phyloP scores from a whole-genome alignment of 2,888 invertebrate species.

The Lysandra bellargus region DNA sequence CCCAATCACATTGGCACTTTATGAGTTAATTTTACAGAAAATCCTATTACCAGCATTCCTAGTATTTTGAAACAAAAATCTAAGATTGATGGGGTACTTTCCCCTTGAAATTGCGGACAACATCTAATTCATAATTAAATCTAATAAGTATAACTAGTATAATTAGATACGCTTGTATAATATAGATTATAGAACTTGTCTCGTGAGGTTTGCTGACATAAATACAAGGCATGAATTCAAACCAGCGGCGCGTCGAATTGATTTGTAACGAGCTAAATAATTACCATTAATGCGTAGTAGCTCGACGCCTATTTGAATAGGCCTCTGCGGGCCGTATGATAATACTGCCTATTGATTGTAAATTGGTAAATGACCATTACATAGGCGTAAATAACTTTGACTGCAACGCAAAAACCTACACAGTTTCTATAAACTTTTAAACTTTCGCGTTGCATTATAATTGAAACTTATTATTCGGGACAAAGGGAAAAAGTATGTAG shows the following conservation, averaged over 20 bases:
- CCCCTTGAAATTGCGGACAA: neutral
- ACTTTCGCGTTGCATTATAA: too few species aligned
- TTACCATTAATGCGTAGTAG: constrained; percentile 26
- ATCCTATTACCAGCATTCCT: too few species aligned
- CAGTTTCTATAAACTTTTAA: too few species aligned
- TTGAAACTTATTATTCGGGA: too few species aligned
- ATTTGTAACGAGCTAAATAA: constrained; percentile 23
- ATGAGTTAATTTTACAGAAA: too few species aligned
- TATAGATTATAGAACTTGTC: neutral
- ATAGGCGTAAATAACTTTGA: neutral
- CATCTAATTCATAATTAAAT: neutral
- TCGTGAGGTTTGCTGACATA: constrained; percentile 18
- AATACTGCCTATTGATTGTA: constrained; percentile 16
- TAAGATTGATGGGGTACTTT: too few species aligned
- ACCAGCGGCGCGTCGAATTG: constrained; percentile 17
- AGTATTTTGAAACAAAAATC: too few species aligned
- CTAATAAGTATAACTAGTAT: neutral
- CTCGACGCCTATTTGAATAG: constrained; percentile 8
- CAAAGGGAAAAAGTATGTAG: too few species aligned
- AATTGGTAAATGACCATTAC: neutral
- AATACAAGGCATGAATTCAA: constrained; percentile 24
- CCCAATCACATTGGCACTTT: too few species aligned
- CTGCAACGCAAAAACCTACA: neutral
- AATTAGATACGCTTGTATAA: neutral
- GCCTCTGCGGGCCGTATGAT: neutral